Base-by-base conservation (phyloP, 2,888 invertebrate species). In the Epistrophe eligans region DNA sequence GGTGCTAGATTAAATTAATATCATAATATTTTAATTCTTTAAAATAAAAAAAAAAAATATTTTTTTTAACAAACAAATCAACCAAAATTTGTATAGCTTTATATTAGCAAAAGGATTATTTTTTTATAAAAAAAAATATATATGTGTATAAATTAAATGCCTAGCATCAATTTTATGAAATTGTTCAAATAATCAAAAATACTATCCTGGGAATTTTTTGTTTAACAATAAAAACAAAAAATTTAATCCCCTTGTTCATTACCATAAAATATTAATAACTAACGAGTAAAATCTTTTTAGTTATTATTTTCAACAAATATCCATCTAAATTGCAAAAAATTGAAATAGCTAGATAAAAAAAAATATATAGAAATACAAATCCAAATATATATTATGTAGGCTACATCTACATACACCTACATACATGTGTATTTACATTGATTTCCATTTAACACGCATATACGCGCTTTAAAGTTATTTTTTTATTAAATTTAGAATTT, bases 401-500 rank as follows among this genome's bases (percentile, higher is more conserved):
- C n/a, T n/a, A n/a, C n/a, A n/a, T n/a, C n/a, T n/a, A n/a, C n/a
- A n/a, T n/a, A n/a, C n/a, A n/a, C n/a, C n/a, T n/a, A n/a, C n/a
- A n/a, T n/a, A n/a, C 9, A 50, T 19, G 1, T 11, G 19, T 5
- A 50, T 9, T 19, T 13, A 24, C 1, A 62, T 62, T 62, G 40
- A 62, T 62, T 62, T 43, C 62, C 43, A 62, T 62, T 62, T 43
- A 43, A 43, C 43, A 62, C 40, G 62, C 62, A 15, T 40, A 24
- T 40, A 62, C 62, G 62, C 40, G 62, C 43, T 62, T 62, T 62
- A 28, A 62, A 6, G 24, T 45, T 55, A 35, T 17, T 13, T 7
- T 57, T 57, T 32, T 35, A 19, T 19, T 19, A 11, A 62, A 40
- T 62, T 15, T 55, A 55, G 52, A 35, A 24, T 24, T 24, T 24